Base-by-base conservation (phyloP, 2,797 vertebrate species). In the Sus cebifrons region DNA sequence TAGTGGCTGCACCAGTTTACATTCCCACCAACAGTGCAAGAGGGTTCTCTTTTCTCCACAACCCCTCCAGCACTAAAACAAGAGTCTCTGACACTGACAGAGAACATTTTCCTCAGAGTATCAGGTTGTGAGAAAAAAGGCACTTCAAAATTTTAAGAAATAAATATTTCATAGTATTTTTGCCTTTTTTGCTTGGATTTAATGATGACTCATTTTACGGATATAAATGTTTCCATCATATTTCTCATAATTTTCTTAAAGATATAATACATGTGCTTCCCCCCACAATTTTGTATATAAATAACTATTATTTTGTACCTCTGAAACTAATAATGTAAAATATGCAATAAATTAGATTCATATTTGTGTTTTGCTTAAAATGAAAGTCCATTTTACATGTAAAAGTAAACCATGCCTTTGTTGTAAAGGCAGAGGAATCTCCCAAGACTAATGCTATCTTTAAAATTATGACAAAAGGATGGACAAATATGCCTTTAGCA, bases 361-460 rank as follows among this genome's bases (percentile, higher is more conserved):
- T 5, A 75, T 78, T 81, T 91, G 62, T 82, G 54, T 18, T 90
- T 67, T 23, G 15, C 88, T 89, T 89, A 64, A 70, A 52, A 54
- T 84, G 3, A 52, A 71, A 62, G 18, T 40, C 4, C 17, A 71
- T 73, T 71, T 85, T 89, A 49, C 8, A 29, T 60, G 73, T 58
- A 56, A 58, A 29, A 1, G 10, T 60, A 86, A 94, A 65, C 56
- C 7, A 13, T 11, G 74, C 6, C 36, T 95, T 71, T 44, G 90
- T 58, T 75, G 9, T 58, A 68, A 94, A 78, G 25, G 11, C 29
- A 81, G 23, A 85, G 56, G 12, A 44, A 86, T n/a, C 77, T 44
- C 60, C 58, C 25, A 65, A 74, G 60, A 29, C 16, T 92, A 79
- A 74, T 74, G n/a, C 23, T 89, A 70, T 90, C 96, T 96, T 91